Conservation (phyloP, 2,113 vertebrate genomes). For the Triplophysa rosa region DNA sequence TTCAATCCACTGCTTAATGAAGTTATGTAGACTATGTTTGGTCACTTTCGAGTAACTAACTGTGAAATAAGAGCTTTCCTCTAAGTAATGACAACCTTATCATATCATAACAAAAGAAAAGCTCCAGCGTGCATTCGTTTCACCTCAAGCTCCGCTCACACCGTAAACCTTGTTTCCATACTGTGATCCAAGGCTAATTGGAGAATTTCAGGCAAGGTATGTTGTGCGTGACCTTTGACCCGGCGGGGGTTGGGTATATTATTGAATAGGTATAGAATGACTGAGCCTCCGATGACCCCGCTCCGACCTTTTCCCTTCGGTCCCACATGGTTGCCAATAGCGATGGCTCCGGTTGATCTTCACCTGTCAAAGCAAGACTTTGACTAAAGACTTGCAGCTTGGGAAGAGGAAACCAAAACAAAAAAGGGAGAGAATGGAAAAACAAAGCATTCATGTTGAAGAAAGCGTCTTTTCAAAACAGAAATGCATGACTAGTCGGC, state of each 20-base stretch:
- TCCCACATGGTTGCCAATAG: constrained; percentile 71
- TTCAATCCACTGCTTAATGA: neutral
- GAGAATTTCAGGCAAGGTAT: constrained; percentile 63
- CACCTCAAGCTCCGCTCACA: neutral
- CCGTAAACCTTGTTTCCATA: constrained; percentile 32
- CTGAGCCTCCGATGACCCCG: constrained; percentile 68
- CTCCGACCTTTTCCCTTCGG: constrained; percentile 59
- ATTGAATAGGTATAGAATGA: constrained; percentile 74
- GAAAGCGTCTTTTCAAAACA: constrained; percentile 39
- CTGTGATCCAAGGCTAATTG: constrained; percentile 55
- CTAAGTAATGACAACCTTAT: neutral
- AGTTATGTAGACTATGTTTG: constrained; percentile 4
- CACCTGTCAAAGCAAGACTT: constrained; percentile 80
- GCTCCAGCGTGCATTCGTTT: neutral
- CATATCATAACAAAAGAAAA: neutral
- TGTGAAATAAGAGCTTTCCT: neutral
- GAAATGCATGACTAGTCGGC: constrained; percentile 17
- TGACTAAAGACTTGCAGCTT: constrained; percentile 73
- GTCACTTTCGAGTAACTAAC: neutral
- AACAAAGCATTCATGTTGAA: constrained; percentile 54
- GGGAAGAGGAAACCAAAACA: constrained; percentile 67
- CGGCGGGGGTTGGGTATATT: constrained; percentile 62
- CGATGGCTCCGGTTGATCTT: constrained; percentile 72
- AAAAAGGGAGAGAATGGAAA: constrained; percentile 56
- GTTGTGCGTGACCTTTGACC: constrained; percentile 68